Conservation (phyloP, 1,140 invertebrate species). For the Drosophila bocki region DNA sequence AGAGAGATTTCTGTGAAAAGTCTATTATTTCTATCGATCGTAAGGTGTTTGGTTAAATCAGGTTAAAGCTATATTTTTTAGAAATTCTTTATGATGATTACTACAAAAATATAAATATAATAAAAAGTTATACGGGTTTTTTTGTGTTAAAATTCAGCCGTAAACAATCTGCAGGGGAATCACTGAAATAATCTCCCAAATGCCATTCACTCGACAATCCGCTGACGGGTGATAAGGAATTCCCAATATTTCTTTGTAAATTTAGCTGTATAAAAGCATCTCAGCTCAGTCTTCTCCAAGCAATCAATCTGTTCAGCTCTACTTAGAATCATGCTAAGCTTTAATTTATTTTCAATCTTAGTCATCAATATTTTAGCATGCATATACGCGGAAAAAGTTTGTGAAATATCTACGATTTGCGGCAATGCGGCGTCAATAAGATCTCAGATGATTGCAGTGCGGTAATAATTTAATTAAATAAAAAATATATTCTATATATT, state of each 20-base stretch:
- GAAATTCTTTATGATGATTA: neutral
- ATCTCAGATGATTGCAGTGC: constrained; percentile 41
- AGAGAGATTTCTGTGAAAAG: neutral
- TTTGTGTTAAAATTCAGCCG: neutral
- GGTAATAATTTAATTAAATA: neutral
- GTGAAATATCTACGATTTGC: constrained; percentile 36
- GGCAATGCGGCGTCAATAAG: constrained; percentile 34
- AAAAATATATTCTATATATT: too few species aligned
- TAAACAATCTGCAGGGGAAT: constrained; percentile 8
- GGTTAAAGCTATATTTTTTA: neutral
- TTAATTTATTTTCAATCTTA: constrained; percentile 2
- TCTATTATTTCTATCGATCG: neutral
- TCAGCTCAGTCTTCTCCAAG: constrained; percentile 1
- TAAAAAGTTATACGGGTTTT: neutral
- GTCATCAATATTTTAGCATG: neutral
- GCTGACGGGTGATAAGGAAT: constrained; percentile 1
- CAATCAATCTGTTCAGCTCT: neutral
- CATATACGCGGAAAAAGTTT: constrained; percentile 12
- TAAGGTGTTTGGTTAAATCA: neutral
- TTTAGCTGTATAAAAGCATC: constrained; percentile 2
- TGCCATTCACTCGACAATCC: neutral
- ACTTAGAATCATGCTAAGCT: neutral
- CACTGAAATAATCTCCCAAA: constrained; percentile 11
- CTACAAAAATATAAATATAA: neutral
- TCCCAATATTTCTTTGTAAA: neutral